Evolutionary conservation across 2,888 invertebrate genomes (phyloP).

Genomic region (Pammene fasciana): DNA sequence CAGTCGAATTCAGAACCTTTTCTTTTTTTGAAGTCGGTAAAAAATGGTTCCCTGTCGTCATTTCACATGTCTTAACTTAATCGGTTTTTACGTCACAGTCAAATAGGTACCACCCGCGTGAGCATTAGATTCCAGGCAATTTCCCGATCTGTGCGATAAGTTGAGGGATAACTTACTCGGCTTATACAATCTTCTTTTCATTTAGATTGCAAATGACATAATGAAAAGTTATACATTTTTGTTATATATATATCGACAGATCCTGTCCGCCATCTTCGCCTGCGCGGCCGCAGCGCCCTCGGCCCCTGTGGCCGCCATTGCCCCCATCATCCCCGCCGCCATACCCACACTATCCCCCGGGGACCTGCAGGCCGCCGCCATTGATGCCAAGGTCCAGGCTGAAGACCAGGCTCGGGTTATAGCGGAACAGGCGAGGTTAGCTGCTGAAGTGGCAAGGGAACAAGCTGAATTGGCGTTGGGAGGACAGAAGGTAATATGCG

Average conservation of each 20-base stretch:
- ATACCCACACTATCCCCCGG: conserved; percentile 65
- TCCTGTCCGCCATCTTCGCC: conserved; percentile 42
- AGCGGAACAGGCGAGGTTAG: conserved; percentile 58
- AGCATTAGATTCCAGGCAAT: too few species aligned
- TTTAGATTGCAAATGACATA: too few species aligned
- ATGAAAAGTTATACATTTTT: background rate
- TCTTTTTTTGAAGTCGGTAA: too few species aligned
- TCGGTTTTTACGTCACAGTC: too few species aligned
- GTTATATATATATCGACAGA: conserved; percentile 22
- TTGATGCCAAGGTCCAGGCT: conserved; percentile 65
- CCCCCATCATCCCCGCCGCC: conserved; percentile 50
- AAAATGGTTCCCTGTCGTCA: too few species aligned
- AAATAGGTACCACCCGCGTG: too few species aligned
- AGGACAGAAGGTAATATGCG: conserved; percentile 52
- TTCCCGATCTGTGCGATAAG: too few species aligned
- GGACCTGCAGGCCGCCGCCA: conserved; percentile 72
- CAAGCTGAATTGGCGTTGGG: conserved; percentile 57
- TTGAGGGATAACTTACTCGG: too few species aligned
- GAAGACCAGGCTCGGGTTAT: conserved; percentile 48
- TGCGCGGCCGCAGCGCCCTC: conserved; percentile 47
- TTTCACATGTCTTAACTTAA: too few species aligned
- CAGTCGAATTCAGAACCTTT: too few species aligned
- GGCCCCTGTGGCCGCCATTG: conserved; percentile 45
- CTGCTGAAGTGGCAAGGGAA: conserved; percentile 51
- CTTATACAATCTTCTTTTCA: too few species aligned